phyloP scores from a whole-genome alignment of 1,140 invertebrate species.

The Magallana ariakensis region DNA sequence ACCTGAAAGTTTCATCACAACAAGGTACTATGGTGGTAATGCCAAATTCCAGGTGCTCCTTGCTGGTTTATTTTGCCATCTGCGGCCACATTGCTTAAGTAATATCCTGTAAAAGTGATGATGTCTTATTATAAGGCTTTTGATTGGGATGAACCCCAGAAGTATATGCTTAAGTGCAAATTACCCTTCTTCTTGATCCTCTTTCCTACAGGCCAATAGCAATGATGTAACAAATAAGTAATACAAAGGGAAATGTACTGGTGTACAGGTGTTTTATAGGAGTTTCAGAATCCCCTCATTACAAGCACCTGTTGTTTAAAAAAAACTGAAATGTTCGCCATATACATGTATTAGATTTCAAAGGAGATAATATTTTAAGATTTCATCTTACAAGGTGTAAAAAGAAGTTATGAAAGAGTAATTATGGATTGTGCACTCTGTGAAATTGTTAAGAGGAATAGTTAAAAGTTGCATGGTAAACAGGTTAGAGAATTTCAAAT shows the following conservation, averaged over 20 bases:
- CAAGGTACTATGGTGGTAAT: constrained; percentile 1
- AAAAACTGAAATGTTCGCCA: not conserved
- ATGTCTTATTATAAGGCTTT: not conserved
- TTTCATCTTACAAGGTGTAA: not conserved
- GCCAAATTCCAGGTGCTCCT: constrained; percentile 14
- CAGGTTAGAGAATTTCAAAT: not conserved
- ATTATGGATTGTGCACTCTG: too few relatives aligned
- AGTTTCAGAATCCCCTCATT: not conserved
- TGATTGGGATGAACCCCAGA: constrained; percentile 8
- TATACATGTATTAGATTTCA: not conserved
- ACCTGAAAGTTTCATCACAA: constrained; percentile 32
- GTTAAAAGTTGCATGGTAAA: too few relatives aligned
- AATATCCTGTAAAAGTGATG: constrained; percentile 24
- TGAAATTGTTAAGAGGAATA: too few relatives aligned
- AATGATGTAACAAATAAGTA: constrained; percentile 31
- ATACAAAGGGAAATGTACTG: not conserved
- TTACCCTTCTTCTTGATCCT: not conserved
- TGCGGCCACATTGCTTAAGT: constrained; percentile 16
- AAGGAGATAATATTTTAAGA: not conserved
- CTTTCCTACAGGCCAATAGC: not conserved
- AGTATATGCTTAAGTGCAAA: not conserved
- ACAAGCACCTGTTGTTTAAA: not conserved
- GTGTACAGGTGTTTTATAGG: not conserved
- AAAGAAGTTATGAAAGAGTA: too few relatives aligned
- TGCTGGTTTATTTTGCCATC: constrained; percentile 19